Evolutionary conservation across 2,797 vertebrate genomes (phyloP).

Genomic region (Ispidina lecontei): DNA sequence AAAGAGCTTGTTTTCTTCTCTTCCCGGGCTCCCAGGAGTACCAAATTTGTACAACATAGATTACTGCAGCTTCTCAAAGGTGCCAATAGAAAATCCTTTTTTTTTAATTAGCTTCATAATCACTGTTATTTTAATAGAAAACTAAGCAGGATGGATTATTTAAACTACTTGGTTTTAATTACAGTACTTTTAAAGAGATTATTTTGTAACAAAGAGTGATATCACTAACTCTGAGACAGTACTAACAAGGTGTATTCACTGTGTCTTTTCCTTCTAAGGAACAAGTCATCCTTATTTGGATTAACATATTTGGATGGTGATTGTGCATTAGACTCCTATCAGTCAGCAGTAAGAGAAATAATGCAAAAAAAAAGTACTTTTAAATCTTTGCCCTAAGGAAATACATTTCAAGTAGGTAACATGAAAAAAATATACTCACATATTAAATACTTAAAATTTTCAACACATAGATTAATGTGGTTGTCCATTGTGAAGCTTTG

Average conservation of each 20-base stretch:
- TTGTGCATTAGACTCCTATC: neutral
- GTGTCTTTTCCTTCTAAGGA: neutral
- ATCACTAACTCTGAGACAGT: neutral
- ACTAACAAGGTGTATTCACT: neutral
- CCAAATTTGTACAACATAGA: neutral
- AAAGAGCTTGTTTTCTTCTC: neutral
- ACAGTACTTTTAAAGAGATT: neutral
- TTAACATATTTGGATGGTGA: neutral
- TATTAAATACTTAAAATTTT: neutral
- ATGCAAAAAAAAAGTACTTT: fast-evolving
- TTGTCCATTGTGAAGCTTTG: neutral
- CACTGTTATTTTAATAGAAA: neutral
- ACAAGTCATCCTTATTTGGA: neutral
- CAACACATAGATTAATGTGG: neutral
- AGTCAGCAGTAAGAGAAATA: neutral
- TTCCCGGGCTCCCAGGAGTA: neutral
- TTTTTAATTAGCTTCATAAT: neutral
- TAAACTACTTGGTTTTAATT: slow-evolving; percentile 33
- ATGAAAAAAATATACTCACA: neutral
- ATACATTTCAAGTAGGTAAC: neutral
- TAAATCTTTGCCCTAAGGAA: neutral
- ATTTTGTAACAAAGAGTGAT: neutral
- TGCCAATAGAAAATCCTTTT: neutral
- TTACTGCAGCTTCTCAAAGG: neutral
- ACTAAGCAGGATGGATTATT: slow-evolving; percentile 13